Evolutionary conservation across 1,140 invertebrate genomes (phyloP), one percentile per base, ranked within the genome.

Genomic region (Rhagoletis zephyria): DNA sequence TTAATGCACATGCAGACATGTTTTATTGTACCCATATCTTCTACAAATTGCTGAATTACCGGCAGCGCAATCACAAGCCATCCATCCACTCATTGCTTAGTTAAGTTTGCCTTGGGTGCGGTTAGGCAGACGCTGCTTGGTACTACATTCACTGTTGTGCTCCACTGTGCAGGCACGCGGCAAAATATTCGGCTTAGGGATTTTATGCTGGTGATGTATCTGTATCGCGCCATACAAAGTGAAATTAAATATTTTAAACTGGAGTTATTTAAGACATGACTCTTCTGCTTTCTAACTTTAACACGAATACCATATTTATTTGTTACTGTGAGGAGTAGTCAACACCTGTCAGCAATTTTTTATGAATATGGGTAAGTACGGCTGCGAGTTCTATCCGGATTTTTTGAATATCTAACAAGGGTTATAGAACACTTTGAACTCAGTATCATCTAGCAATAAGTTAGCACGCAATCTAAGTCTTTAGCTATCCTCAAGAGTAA

Each of bases 1-100:
- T 30, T 30, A 30, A 30, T 30, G 30, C 30, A 30, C 19, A 19
- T 12, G 9, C 12, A 9, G 0, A 19, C 3, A 67, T 67, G 5
- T 67, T 3, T 40, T 7, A 5, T 10, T 67, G 10, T 30, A 67
- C 64, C n/a, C 30, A 19, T 19, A 40, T 16, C 67, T 16, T 48
- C 67, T 74, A 56, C 42, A 48, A 48, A 74, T 74, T 42, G 40
- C 65, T 70, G 65, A 42, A 70, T 70, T 74, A 48, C 67, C 67
- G 14, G 42, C 14, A 74, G 67, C 42, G 12, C 45, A 48, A 74
- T 74, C 67, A 42, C 67, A 74, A 56, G 40, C 67, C 5, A 45
- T 48, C 67, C 5, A 45, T 48, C 67, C 42, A 1, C 67, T 1
- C 67, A 74, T 74, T 56, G 5, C 51, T 74, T 40, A 14, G 40